Percentiles rank a stretch among this genome's conserved stretches.
Conservation (phyloP, 2,113 vertebrate genomes). For the Tragelaphus scriptus region DNA sequence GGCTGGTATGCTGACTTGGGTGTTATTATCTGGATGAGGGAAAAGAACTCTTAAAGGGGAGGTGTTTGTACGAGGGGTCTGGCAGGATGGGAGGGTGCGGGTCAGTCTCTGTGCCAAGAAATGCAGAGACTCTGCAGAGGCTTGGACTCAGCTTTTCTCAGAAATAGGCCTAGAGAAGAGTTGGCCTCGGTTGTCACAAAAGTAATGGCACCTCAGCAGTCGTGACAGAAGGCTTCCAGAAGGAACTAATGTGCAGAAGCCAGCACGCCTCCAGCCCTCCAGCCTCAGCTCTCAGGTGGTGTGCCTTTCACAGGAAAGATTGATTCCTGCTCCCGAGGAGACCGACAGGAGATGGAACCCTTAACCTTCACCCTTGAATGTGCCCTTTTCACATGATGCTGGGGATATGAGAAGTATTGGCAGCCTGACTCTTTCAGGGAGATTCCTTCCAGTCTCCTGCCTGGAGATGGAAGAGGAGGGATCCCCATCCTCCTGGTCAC, state of each 20-base stretch:
- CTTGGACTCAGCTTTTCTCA: neutral
- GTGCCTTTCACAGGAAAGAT: neutral
- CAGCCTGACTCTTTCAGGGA: neutral
- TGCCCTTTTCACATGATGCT: neutral
- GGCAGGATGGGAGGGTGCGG: neutral
- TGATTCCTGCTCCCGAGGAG: neutral
- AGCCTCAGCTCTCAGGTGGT: neutral
- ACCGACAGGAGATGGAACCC: neutral
- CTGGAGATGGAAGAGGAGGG: neutral
- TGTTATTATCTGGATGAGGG: neutral
- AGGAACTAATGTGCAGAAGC: neutral
- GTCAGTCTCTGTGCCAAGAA: neutral
- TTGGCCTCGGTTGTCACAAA: neutral
- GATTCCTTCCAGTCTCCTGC: neutral
- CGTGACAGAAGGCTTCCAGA: neutral
- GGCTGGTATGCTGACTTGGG: neutral
- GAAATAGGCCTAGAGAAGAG: neutral
- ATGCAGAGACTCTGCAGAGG: neutral
- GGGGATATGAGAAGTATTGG: neutral
- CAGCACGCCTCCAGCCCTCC: neutral
- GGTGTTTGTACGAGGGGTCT: neutral
- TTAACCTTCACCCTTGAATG: neutral
- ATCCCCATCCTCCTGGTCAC: neutral
- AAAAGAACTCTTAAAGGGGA: neutral
- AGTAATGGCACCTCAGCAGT: neutral